phyloP scores from a whole-genome alignment of 2,113 vertebrate genomes.

The Vidua chalybeata region DNA sequence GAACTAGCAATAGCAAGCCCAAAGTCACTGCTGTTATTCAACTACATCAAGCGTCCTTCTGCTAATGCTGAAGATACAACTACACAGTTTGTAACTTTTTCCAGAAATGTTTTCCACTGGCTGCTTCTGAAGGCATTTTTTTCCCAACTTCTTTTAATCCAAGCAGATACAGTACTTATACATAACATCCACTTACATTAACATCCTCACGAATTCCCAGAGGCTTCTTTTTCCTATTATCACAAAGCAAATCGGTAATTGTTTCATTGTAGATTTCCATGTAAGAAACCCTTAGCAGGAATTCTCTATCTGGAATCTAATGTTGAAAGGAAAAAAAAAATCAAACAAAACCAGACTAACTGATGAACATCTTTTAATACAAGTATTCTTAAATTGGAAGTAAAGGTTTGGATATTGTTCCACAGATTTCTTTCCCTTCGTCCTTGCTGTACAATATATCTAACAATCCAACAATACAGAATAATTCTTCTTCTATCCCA shows the following conservation, averaged over 20 bases:
- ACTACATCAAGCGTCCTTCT: background rate
- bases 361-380: background rate
- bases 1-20: background rate
- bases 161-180: background rate
- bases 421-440: background rate
- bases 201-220: constrained; percentile 89
- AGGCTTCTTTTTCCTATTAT: constrained; percentile 88
- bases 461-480: background rate
- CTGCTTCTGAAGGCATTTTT: background rate
- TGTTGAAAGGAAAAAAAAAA: background rate
- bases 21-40: background rate
- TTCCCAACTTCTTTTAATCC: background rate
- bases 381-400: background rate
- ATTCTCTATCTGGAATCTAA: constrained; percentile 91
- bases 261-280: constrained; percentile 99
- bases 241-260: constrained; percentile 90
- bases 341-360: background rate
- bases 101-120: background rate
- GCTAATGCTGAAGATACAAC: background rate
- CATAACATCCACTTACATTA: constrained; percentile 77
- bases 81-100: background rate
- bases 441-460: background rate
- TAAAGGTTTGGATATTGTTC: background rate
- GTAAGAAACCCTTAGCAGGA: constrained; percentile 93
- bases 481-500: background rate